Evolutionary conservation across 2,888 invertebrate genomes (phyloP).

Genomic region (Phyllotreta striolata): DNA sequence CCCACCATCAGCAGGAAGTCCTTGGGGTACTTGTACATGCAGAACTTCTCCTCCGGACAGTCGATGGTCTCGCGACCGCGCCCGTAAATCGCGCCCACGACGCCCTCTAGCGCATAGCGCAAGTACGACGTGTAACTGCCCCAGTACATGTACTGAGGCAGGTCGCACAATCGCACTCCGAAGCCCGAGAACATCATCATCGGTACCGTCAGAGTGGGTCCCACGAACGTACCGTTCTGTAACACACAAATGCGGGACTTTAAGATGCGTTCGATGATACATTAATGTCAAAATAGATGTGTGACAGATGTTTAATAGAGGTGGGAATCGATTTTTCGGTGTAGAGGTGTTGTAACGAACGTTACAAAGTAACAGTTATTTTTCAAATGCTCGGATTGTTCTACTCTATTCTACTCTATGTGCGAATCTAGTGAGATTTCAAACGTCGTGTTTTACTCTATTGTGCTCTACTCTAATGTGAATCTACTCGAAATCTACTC

Average conservation of each 20-base stretch:
- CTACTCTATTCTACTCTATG: too few relatives aligned
- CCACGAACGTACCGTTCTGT: slow-evolving; percentile 94
- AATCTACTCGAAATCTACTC: too few relatives aligned
- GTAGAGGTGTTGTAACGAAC: slow-evolving; percentile 13
- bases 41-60: slow-evolving; percentile 79
- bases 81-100: slow-evolving; percentile 85
- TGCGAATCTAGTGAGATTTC: too few relatives aligned
- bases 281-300: too few relatives aligned
- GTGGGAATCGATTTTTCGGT: too few relatives aligned
- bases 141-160: slow-evolving; percentile 88
- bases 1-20: slow-evolving; percentile 86
- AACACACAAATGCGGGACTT: slow-evolving; percentile 49
- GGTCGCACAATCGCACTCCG: slow-evolving; percentile 87
- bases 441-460: too few relatives aligned
- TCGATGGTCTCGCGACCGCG: slow-evolving; percentile 74
- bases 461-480: too few relatives aligned
- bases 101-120: slow-evolving; percentile 90
- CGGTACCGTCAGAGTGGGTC: slow-evolving; percentile 90
- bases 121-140: slow-evolving; percentile 91
- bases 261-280: too few relatives aligned
- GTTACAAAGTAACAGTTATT: too few relatives aligned
- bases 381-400: too few relatives aligned
- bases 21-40: slow-evolving; percentile 82
- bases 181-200: slow-evolving; percentile 98
- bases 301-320: too few relatives aligned